phyloP scores from a whole-genome alignment of 2,113 vertebrate species.

The Burhinus oedicnemus region DNA sequence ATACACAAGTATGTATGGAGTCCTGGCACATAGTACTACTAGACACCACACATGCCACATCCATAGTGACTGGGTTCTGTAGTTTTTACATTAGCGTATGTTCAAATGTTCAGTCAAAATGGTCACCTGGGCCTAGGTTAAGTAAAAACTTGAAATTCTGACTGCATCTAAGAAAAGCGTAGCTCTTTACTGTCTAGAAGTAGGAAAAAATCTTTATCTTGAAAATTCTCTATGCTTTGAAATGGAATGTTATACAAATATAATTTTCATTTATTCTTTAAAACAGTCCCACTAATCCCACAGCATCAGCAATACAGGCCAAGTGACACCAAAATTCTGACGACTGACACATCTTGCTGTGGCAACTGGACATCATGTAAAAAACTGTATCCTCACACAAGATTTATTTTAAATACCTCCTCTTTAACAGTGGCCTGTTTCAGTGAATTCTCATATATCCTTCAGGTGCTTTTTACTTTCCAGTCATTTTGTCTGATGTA shows the following conservation, averaged over 20 bases:
- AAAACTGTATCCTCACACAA: neutral
- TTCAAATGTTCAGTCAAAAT: neutral
- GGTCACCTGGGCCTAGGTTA: neutral
- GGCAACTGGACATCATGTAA: neutral
- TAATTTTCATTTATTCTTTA: neutral
- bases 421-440: neutral
- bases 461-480: neutral
- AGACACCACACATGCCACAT: neutral
- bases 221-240: neutral
- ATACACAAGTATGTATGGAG: neutral
- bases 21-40: neutral
- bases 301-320: neutral
- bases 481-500: neutral
- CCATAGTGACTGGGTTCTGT: neutral
- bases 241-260: neutral
- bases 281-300: neutral
- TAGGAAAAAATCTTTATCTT: neutral
- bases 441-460: neutral
- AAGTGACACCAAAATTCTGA: neutral
- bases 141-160: neutral
- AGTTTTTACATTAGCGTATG: accelerated
- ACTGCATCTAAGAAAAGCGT: neutral
- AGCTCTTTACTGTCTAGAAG: neutral
- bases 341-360: neutral
- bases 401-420: neutral